Evolutionary conservation across 2,797 vertebrate genomes (phyloP).

Genomic region (Clarias fuscus): DNA sequence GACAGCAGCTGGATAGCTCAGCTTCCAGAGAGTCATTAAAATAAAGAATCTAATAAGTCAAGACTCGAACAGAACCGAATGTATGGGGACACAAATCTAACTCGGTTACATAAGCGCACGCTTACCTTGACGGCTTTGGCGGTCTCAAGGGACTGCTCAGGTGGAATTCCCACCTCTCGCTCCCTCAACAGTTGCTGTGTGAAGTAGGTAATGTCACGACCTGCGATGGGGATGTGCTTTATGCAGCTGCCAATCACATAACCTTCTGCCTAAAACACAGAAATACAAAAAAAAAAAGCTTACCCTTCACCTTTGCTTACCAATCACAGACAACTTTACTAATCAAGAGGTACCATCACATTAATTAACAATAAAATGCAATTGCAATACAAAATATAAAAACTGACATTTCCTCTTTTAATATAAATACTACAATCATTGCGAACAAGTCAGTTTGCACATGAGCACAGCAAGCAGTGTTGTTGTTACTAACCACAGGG

Average conservation of each 20-base stretch:
- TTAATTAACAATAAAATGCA: neutral
- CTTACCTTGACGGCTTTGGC: conserved; percentile 96
- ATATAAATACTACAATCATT: neutral
- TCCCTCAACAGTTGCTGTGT: conserved; percentile 95
- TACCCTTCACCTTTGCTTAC: no score
- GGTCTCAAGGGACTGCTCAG: conserved; percentile 95
- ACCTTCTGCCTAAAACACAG: conserved; percentile 84
- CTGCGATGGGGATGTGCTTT: conserved; percentile 98
- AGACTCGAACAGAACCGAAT: neutral
- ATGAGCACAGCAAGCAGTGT: neutral
- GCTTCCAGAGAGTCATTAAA: neutral
- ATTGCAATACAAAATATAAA: neutral
- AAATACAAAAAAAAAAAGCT: neutral
- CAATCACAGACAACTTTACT: neutral
- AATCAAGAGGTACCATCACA: neutral
- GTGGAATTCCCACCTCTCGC: conserved; percentile 94
- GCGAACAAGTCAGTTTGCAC: neutral
- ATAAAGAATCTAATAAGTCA: neutral
- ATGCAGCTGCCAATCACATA: conserved; percentile 99
- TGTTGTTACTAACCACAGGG: conserved; percentile 62
- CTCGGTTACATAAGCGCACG: neutral
- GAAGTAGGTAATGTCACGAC: conserved; percentile 97
- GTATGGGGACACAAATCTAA: no score
- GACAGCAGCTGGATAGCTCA: neutral
- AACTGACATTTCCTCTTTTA: neutral